Conservation (phyloP, 2,113 vertebrate genomes). For the Lutjanus erythropterus region DNA sequence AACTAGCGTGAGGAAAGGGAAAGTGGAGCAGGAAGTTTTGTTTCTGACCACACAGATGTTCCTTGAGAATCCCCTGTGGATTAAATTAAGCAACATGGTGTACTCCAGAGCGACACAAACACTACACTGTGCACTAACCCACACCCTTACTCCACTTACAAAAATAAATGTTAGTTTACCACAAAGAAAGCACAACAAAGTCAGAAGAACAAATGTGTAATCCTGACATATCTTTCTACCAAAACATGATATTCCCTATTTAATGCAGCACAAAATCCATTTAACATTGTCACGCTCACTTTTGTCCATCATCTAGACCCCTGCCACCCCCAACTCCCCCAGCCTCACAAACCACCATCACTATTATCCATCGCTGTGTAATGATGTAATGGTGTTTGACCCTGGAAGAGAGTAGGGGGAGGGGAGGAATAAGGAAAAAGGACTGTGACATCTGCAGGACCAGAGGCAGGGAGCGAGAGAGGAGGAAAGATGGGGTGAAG, state of each 20-base stretch:
- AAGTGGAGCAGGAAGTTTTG: constrained; percentile 65
- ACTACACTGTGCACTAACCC: constrained; percentile 23
- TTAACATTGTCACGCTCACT: constrained; percentile 34
- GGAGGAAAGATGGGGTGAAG: constrained; percentile 47
- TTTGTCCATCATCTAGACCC: constrained; percentile 59
- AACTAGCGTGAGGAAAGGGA: constrained; percentile 6
- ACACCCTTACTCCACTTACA: constrained; percentile 18
- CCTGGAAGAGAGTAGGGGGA: constrained; percentile 74
- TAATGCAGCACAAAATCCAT: constrained; percentile 29
- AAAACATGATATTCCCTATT: constrained; percentile 34
- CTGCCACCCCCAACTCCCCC: constrained; percentile 20
- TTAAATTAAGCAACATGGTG: constrained; percentile 73
- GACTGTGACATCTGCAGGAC: constrained; percentile 84
- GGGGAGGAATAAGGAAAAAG: constrained; percentile 66
- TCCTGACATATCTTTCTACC: background rate
- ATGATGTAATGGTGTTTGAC: constrained; percentile 83
- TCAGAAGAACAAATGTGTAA: constrained; percentile 17
- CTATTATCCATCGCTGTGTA: constrained; percentile 66
- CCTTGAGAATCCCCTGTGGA: constrained; percentile 71
- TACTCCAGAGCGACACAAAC: constrained; percentile 55
- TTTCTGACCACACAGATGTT: constrained; percentile 72
- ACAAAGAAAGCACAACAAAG: constrained; percentile 33
- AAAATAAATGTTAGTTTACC: constrained; percentile 37
- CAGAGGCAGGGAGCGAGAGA: constrained; percentile 72
- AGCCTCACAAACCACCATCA: constrained; percentile 43